Evolutionary conservation across 2,888 invertebrate genomes (phyloP).

Genomic region (Amphimallon solstitiale): DNA sequence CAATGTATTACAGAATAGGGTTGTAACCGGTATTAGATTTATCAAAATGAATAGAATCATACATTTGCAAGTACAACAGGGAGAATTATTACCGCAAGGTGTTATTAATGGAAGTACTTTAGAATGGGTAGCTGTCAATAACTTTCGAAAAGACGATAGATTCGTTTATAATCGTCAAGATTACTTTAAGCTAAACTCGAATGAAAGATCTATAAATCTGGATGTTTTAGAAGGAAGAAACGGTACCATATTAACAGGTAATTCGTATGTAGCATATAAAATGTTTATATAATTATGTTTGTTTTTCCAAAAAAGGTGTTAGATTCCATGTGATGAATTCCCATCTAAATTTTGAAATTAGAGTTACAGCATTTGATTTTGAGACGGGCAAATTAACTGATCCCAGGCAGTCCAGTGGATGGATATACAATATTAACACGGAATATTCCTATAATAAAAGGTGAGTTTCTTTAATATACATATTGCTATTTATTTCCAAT

Average conservation of each 20-base stretch:
- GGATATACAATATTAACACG: too few species aligned
- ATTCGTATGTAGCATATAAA: slow-evolving; percentile 42
- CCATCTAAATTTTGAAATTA: too few species aligned
- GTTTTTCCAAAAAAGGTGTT: slow-evolving; percentile 65
- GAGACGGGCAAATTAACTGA: too few species aligned
- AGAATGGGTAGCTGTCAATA: slow-evolving; percentile 76
- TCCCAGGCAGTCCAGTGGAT: too few species aligned
- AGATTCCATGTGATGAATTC: slow-evolving; percentile 64
- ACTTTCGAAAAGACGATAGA: slow-evolving; percentile 66
- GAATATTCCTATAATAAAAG: too few species aligned
- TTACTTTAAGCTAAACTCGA: slow-evolving; percentile 81
- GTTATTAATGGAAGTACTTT: slow-evolving; percentile 70
- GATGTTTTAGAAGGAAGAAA: slow-evolving; percentile 78
- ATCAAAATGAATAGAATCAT: slow-evolving; percentile 81
- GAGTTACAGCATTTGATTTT: too few species aligned
- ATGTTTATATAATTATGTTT: neutral
- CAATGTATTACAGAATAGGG: slow-evolving; percentile 59
- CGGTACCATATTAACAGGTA: slow-evolving; percentile 80
- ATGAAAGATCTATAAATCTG: slow-evolving; percentile 80
- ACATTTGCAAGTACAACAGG: slow-evolving; percentile 85
- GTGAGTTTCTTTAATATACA: too few species aligned
- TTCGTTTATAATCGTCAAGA: slow-evolving; percentile 72
- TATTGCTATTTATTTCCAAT: too few species aligned
- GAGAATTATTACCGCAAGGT: slow-evolving; percentile 73
- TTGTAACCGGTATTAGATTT: slow-evolving; percentile 82